Base-by-base conservation (phyloP, 1,140 invertebrate species). In the Ceratosolen solmsi region DNA sequence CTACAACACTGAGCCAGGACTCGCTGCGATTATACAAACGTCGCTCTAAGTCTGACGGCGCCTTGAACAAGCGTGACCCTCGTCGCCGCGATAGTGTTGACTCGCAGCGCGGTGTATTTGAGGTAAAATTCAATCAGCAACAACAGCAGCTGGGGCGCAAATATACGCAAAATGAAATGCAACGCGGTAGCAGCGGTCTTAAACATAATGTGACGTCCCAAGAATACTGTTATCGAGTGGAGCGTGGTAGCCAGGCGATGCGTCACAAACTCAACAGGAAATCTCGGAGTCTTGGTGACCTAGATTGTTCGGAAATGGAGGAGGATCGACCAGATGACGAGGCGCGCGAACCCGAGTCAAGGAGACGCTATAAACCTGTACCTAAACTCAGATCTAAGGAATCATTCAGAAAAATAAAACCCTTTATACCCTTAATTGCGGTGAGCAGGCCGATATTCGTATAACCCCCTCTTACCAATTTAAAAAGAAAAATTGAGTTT, bases 41-140 rank as follows among this genome's bases (percentile, higher is more conserved):
- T 13, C 83, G 82, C 36, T 87, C 85, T 0, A 88, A 86, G n/a
- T 88, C 85, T 0, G 87, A 89, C 70, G 87, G 85, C 27, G 87
- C 87, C 4, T 76, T 87, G 60, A 86, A 86, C 79, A 74, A 75
- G 20, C 82, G 74, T 8, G 76, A 83, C 3, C 76, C 71, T 3
- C 70, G 76, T 7, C 76, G 75, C 0, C 82, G 58, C 0, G 71
- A 73, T 56, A 82, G 74, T 30, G 81, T 82, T 33, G 41, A 78
- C 20, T 78, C 81, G 0, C 38, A 49, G 27, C n/a, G 41, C 54
- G 30, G 60, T 25, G 7, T 13, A 2, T 27, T 51, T 2, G 70
- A 72, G 41, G 41, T n/a, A 17, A 49, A 41, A 2, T 30, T 27
- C 20, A 63, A 63, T 63, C 72, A 76, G 20, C 33, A 46, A 0